Conservation (phyloP, 2,888 invertebrate species). For the Pollenia angustigena region DNA sequence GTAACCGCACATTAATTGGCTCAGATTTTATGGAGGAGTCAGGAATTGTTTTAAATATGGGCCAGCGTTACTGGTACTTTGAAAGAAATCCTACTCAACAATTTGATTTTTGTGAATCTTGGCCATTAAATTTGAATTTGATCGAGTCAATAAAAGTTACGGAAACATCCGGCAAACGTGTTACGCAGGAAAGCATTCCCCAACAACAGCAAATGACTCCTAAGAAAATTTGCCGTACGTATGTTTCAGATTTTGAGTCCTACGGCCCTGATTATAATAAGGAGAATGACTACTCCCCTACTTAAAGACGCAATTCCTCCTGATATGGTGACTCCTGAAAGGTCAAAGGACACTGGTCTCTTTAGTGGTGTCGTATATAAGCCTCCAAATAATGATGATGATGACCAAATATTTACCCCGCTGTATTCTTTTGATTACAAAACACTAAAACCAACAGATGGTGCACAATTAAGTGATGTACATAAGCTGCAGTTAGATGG, state of each 20-base stretch:
- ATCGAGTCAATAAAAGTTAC: slow-evolving; percentile 37
- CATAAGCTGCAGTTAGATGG: slow-evolving; percentile 39
- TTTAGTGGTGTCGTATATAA: not conserved
- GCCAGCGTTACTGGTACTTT: slow-evolving; percentile 67
- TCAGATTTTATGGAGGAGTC: slow-evolving; percentile 66
- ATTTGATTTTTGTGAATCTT: slow-evolving; percentile 58
- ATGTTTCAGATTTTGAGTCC: slow-evolving; percentile 51
- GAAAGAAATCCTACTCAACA: slow-evolving; percentile 43
- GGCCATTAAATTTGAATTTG: slow-evolving; percentile 44
- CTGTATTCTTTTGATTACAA: slow-evolving; percentile 43
- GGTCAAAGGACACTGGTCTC: not conserved
- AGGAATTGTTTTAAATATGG: slow-evolving; percentile 70
- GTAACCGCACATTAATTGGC: slow-evolving; percentile 65
- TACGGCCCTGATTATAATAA: slow-evolving; percentile 42
- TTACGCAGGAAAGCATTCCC: not conserved
- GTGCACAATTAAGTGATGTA: not conserved
- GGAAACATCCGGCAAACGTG: not conserved
- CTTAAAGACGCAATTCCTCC: slow-evolving; percentile 49
- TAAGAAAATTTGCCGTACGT: slow-evolving; percentile 6
- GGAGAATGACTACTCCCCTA: slow-evolving; percentile 49
- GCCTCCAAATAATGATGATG: not conserved
- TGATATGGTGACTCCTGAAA: slow-evolving; percentile 45
- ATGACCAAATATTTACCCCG: slow-evolving; percentile 11
- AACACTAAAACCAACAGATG: slow-evolving; percentile 50
- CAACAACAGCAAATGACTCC: no score